A percentile compares a stretch with the other conserved stretches of the same genome.
Evolutionary conservation across 2,888 invertebrate species (phyloP).

Genomic region (Synanthedon andrenaeformis): DNA sequence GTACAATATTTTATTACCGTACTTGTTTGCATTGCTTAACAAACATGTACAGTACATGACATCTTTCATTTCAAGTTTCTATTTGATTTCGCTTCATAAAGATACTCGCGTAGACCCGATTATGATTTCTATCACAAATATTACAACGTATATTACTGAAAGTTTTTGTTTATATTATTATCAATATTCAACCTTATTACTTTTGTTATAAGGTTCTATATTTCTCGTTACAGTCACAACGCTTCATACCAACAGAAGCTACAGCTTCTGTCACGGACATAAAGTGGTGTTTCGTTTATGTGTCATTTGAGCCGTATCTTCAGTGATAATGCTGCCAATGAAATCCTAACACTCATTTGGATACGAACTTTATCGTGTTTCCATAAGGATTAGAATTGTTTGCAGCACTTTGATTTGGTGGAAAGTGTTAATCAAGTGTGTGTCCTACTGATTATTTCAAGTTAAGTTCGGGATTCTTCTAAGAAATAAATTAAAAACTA

Average conservation of each 20-base stretch:
- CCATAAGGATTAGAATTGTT: slow-evolving; percentile 22
- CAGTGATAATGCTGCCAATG: slow-evolving; percentile 26
- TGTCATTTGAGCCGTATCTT: slow-evolving; percentile 23
- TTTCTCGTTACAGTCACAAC: slow-evolving; percentile 12
- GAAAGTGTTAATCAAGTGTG: slow-evolving; percentile 55
- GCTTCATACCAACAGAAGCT: slow-evolving; percentile 17
- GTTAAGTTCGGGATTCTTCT: slow-evolving; percentile 40
- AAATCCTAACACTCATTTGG: background rate
- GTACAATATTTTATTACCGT: slow-evolving; percentile 62
- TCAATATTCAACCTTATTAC: slow-evolving; percentile 17
- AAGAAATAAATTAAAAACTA: slow-evolving; percentile 38
- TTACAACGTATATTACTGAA: slow-evolving; percentile 40
- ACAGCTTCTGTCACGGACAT: slow-evolving; percentile 22
- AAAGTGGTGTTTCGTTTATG: slow-evolving; percentile 28
- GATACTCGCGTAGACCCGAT: slow-evolving; percentile 53
- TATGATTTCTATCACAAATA: slow-evolving; percentile 66
- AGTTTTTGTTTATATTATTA: slow-evolving; percentile 8
- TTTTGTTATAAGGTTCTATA: slow-evolving; percentile 20
- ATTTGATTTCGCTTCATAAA: slow-evolving; percentile 67
- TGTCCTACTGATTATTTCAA: slow-evolving; percentile 39
- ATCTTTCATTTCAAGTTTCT: slow-evolving; percentile 69
- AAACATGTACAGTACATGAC: slow-evolving; percentile 55
- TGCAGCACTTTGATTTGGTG: slow-evolving; percentile 11
- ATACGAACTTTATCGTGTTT: slow-evolving; percentile 9
- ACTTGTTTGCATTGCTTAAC: slow-evolving; percentile 55